Evolutionary conservation across 2,113 vertebrate genomes (phyloP).

Genomic region (Cheirogaleus medius): DNA sequence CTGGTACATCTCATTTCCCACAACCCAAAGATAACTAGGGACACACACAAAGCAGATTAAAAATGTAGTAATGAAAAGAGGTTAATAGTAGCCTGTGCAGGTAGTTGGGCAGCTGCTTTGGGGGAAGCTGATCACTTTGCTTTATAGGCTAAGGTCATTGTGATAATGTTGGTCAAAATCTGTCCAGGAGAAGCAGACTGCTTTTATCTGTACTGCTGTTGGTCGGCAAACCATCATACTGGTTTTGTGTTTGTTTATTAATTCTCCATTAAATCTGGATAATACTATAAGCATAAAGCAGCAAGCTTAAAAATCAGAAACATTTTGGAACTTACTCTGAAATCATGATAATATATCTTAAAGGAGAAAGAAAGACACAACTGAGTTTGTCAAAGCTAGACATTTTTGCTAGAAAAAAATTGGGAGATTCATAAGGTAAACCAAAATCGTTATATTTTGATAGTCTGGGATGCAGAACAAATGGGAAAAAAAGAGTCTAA

Average conservation of each 20-base stretch:
- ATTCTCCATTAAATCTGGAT: conserved; percentile 77
- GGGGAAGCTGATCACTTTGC: conserved; percentile 31
- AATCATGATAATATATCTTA: not conserved
- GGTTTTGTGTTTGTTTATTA: conserved; percentile 69
- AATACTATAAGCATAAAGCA: conserved; percentile 65
- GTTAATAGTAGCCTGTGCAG: not conserved
- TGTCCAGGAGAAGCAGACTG: conserved; percentile 28
- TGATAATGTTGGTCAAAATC: conserved; percentile 73
- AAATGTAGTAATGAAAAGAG: not conserved
- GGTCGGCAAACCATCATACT: conserved; percentile 60
- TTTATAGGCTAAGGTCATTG: conserved; percentile 50
- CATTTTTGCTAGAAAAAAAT: not conserved
- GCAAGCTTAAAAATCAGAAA: conserved; percentile 60
- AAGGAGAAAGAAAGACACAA: not conserved
- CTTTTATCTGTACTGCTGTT: conserved; percentile 71
- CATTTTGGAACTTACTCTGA: not conserved
- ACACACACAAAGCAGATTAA: not conserved
- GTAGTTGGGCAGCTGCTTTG: conserved; percentile 26
- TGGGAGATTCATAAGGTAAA: conserved; percentile 33
- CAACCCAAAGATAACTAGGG: not conserved
- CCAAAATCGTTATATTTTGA: conserved; percentile 62
- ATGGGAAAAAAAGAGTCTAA: not conserved
- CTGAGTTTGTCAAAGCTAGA: not conserved
- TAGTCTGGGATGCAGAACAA: conserved; percentile 67
- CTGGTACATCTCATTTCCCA: not conserved